Conservation (phyloP, 2,797 vertebrate species). For the Trichosurus vulpecula region DNA sequence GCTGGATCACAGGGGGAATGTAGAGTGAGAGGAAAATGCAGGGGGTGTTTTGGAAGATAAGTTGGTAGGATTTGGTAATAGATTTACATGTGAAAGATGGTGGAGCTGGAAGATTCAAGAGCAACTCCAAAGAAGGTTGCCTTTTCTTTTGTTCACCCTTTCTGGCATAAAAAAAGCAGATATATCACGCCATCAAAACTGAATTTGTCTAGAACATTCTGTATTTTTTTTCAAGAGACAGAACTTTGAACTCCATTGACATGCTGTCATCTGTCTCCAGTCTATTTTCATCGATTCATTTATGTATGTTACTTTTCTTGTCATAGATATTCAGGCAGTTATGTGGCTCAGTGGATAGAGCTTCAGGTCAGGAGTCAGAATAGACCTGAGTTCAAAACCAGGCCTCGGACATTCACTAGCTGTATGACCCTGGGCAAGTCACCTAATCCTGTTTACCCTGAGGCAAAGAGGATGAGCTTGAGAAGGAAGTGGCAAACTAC, state of each 20-base stretch:
- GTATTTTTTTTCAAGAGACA: conserved; percentile 19
- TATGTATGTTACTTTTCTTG: not conserved
- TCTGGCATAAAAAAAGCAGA: not conserved
- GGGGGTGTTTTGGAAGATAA: not conserved
- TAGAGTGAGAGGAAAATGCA: not conserved
- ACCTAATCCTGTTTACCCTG: not conserved
- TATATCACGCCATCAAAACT: not conserved
- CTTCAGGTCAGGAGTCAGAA: not conserved
- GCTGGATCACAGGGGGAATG: accelerated
- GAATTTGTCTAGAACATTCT: not conserved
- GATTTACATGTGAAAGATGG: not conserved
- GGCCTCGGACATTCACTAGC: not conserved
- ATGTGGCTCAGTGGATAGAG: not conserved
- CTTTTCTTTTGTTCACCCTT: not conserved
- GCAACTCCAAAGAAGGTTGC: not conserved
- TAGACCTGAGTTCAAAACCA: not conserved
- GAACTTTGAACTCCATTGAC: not conserved
- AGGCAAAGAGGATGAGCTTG: too few relatives aligned
- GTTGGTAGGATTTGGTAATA: not conserved
- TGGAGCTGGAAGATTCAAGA: not conserved
- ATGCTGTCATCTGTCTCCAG: conserved; percentile 17
- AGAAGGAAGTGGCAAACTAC: not conserved
- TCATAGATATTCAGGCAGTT: not conserved
- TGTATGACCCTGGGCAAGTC: not conserved
- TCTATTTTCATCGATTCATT: conserved; percentile 42